Percentiles rank a stretch among this genome's conserved stretches.
Conservation (phyloP, 2,113 vertebrate genomes). For the Neopipo cinnamomea region DNA sequence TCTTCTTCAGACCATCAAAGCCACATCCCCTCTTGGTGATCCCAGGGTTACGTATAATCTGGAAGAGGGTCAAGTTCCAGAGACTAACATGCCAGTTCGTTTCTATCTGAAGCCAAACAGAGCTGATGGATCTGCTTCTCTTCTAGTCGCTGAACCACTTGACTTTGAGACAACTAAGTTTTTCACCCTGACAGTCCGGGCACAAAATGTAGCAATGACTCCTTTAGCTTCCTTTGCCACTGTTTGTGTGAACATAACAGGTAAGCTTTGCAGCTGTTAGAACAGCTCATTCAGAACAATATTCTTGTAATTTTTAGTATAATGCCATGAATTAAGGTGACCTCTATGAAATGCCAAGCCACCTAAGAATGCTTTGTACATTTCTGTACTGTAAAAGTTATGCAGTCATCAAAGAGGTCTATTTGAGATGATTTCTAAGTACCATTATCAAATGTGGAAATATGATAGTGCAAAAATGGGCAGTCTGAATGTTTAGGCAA, state of each 20-base stretch:
- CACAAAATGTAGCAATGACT: constrained; percentile 84
- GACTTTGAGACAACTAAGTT: constrained; percentile 84
- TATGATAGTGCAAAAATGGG: neutral
- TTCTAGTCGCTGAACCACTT: constrained; percentile 86
- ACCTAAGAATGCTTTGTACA: neutral
- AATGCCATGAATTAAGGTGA: neutral
- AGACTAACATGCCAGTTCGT: constrained; percentile 87
- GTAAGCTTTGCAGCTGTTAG: constrained; percentile 60
- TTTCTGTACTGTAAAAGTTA: neutral
- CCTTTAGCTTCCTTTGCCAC: constrained; percentile 86
- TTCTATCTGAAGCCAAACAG: constrained; percentile 91
- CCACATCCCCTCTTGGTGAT: constrained; percentile 83
- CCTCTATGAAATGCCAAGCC: neutral
- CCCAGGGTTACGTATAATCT: constrained; percentile 87
- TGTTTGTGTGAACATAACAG: constrained; percentile 85
- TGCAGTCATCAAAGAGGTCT: neutral
- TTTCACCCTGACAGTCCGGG: constrained; percentile 82
- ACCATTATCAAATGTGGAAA: neutral
- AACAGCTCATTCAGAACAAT: neutral
- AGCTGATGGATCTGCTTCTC: constrained; percentile 82
- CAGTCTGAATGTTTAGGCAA: neutral
- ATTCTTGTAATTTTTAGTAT: neutral
- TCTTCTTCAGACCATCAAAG: constrained; percentile 82
- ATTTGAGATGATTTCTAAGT: neutral
- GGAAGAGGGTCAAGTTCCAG: constrained; percentile 88